Evolutionary conservation across 2,888 invertebrate species (phyloP).

Genomic region (Amblyteles armatorius): DNA sequence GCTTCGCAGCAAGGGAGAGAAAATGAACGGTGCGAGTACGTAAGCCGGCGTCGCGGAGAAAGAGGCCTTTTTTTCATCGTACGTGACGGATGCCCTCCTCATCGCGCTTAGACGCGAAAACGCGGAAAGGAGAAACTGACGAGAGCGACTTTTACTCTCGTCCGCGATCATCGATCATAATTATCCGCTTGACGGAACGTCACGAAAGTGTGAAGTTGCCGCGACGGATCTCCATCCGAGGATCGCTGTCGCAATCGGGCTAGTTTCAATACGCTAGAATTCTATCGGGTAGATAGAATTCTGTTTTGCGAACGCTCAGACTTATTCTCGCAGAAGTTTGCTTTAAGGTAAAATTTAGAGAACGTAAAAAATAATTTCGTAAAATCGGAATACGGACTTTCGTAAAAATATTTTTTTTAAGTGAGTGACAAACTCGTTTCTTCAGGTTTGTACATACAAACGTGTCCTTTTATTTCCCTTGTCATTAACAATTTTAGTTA

Average conservation of each 20-base stretch:
- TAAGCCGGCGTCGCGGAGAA: slow-evolving; percentile 10
- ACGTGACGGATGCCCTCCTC: slow-evolving; percentile 77
- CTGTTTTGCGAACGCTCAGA: background rate
- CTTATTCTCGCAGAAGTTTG: background rate
- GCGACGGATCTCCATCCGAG: background rate
- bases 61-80: slow-evolving; percentile 31
- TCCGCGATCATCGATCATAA: slow-evolving; percentile 81
- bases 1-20: slow-evolving; percentile 35
- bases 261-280: background rate
- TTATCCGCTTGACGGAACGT: slow-evolving; percentile 76
- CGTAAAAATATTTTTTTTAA: no score
- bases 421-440: no score
- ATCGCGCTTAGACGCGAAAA: slow-evolving; percentile 72
- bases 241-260: background rate
- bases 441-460: no score
- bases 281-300: background rate
- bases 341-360: no score
- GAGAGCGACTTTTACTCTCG: slow-evolving; percentile 48
- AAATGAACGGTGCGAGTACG: slow-evolving; percentile 8
- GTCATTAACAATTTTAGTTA: no score
- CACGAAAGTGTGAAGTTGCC: slow-evolving; percentile 65
- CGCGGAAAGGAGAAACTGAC: slow-evolving; percentile 67
- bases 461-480: no score
- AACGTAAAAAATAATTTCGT: no score
- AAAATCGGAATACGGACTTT: no score